phyloP scores from a whole-genome alignment of 2,797 vertebrate genomes.

The Dendrocincla fuliginosa region DNA sequence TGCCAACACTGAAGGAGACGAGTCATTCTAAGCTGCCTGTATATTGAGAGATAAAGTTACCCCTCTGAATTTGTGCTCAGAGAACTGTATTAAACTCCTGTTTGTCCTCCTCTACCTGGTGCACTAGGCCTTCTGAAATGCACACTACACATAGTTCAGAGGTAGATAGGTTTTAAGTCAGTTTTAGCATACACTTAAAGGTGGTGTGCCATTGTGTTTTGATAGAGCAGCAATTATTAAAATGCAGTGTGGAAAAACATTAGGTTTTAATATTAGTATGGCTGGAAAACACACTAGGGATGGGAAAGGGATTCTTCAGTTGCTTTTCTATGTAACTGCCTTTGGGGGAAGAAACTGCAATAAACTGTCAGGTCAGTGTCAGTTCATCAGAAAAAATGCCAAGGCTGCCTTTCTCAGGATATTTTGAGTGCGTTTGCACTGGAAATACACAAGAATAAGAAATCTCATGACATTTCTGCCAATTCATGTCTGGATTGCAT shows the following conservation, averaged over 20 bases:
- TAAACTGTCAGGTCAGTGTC: conserved; percentile 57
- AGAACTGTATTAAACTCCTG: neutral
- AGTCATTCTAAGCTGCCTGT: neutral
- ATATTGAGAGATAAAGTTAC: neutral
- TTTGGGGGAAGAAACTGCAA: conserved; percentile 40
- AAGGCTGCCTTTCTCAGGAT: conserved; percentile 59
- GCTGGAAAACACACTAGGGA: neutral
- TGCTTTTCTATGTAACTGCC: neutral
- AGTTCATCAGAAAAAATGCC: conserved; percentile 64
- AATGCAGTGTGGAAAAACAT: neutral
- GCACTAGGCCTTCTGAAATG: neutral
- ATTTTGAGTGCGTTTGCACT: conserved; percentile 48
- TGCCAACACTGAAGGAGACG: neutral
- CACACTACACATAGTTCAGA: neutral
- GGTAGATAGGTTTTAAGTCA: neutral
- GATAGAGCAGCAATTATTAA: neutral
- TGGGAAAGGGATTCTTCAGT: conserved; percentile 13
- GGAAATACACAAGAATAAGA: conserved; percentile 50
- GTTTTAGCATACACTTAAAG: neutral
- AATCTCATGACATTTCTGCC: conserved; percentile 65
- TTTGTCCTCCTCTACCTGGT: neutral
- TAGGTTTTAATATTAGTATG: neutral
- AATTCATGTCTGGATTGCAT: conserved; percentile 63
- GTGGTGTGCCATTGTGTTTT: neutral
- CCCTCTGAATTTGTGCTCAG: neutral